phyloP scores from a whole-genome alignment of 2,113 vertebrate genomes.

The Tragelaphus scriptus region DNA sequence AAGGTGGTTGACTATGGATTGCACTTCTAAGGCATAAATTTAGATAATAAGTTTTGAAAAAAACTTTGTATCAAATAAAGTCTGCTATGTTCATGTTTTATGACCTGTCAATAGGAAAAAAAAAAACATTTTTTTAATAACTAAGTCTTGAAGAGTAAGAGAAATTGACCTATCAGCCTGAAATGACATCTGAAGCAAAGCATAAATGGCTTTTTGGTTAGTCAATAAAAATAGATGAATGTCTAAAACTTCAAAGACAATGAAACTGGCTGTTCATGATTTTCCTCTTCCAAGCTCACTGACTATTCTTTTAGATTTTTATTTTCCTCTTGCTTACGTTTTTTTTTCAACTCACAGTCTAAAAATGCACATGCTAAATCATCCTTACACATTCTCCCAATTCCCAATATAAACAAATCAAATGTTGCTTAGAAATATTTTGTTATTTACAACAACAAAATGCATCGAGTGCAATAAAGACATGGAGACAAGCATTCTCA shows the following conservation, averaged over 20 bases:
- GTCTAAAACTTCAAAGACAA: not conserved
- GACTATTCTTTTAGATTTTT: not conserved
- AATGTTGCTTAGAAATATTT: not conserved
- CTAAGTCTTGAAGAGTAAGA: not conserved
- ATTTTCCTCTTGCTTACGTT: not conserved
- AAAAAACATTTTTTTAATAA: not conserved
- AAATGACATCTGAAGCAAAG: conserved; percentile 7
- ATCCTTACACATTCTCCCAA: not conserved
- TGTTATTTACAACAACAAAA: not conserved
- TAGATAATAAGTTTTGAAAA: not conserved
- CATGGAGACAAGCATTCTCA: not conserved
- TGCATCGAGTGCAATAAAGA: not conserved
- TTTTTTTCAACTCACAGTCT: not conserved
- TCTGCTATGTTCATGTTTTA: not conserved
- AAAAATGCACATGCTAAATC: not conserved
- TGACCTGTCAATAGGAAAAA: not conserved
- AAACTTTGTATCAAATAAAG: not conserved
- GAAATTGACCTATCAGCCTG: not conserved
- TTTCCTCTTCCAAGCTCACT: not conserved
- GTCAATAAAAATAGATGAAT: not conserved
- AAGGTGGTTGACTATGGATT: not conserved
- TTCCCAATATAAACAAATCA: not conserved
- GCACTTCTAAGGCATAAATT: not conserved
- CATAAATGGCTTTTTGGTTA: not conserved
- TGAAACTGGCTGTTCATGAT: not conserved